phyloP scores from a whole-genome alignment of 2,113 vertebrate species.

The Muscicapa adusta region DNA sequence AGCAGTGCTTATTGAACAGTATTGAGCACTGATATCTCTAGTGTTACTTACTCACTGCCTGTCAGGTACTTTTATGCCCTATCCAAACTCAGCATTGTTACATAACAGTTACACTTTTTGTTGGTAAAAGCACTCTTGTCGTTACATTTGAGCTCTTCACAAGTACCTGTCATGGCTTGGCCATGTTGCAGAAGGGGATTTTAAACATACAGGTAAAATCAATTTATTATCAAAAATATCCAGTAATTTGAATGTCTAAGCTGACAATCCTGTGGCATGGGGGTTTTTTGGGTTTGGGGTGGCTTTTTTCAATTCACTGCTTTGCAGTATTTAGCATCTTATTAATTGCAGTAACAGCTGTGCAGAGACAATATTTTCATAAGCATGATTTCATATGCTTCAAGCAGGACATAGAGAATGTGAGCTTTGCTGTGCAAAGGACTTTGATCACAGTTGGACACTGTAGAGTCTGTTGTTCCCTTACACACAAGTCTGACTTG shows the following conservation, averaged over 20 bases:
- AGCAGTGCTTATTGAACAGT: background rate
- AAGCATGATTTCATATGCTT: background rate
- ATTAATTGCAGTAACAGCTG: background rate
- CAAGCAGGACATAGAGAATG: background rate
- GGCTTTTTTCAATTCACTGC: background rate
- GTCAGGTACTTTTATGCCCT: background rate
- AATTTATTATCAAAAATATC: background rate
- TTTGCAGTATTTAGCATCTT: background rate
- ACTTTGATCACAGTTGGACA: background rate
- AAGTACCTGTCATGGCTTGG: background rate
- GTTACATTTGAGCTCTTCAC: background rate
- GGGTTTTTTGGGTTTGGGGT: rapidly evolving
- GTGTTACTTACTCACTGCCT: background rate
- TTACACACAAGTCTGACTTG: background rate
- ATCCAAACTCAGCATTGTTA: background rate
- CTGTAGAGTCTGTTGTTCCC: background rate
- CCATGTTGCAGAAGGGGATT: background rate
- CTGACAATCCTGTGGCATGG: background rate
- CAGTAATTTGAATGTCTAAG: background rate
- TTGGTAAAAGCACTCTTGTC: background rate
- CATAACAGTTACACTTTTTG: background rate
- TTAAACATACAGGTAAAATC: background rate
- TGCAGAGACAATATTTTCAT: background rate
- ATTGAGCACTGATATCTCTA: background rate
- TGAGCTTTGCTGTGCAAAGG: background rate